Base-by-base conservation (phyloP, 2,797 vertebrate species). In the Scolopax bukidnonensis region DNA sequence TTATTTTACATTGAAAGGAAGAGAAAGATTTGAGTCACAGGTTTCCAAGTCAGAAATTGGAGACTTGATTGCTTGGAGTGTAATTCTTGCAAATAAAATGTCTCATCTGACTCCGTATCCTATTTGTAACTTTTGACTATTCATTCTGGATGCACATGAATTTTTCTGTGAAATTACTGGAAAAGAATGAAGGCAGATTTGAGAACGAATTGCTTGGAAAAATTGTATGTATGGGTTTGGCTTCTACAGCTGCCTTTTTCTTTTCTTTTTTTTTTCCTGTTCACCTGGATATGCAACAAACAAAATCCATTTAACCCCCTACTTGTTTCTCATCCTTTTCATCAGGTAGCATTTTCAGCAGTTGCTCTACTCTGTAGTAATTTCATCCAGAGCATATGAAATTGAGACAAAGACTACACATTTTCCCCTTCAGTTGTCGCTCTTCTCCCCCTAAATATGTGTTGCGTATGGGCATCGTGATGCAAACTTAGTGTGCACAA, bases 141-240 rank as follows among this genome's bases (percentile, higher is more conserved):
- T 89, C 7, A 12, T 84, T 84, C 28, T 68, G 63, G 28, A 56
- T 60, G 67, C 48, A 53, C 45, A 16, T 33, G 20, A 73, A 41
- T 33, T 77, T 92, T 84, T 65, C 8, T 4, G 51, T 92, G 70
- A 82, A 88, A 81, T 91, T 82, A 54, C 73, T 82, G 51, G 51
- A 56, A 86, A 79, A 17, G 16, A 95, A 53, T 53, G 38, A 76
- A 93, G 63, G 25, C 40, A 91, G 40, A 69, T 90, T 76, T 33
- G 16, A 69, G 74, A 86, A 74, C 0, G 15, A 93, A 82, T 91
- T 84, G 16, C 40, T 51, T 88, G 51, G 63, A 70, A 90, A 93
- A 93, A 73, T 33, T 30, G 19, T 24, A 16, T 17, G 4, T 60
- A 9, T 47, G 23, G 13, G 23, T 48, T 92, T 83, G 77, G 11